These are phyloP conservation scores for Accipiter virgatus DNA, from an alignment of 2,113 vertebrate species.

Conservation along the genomic window DNA sequence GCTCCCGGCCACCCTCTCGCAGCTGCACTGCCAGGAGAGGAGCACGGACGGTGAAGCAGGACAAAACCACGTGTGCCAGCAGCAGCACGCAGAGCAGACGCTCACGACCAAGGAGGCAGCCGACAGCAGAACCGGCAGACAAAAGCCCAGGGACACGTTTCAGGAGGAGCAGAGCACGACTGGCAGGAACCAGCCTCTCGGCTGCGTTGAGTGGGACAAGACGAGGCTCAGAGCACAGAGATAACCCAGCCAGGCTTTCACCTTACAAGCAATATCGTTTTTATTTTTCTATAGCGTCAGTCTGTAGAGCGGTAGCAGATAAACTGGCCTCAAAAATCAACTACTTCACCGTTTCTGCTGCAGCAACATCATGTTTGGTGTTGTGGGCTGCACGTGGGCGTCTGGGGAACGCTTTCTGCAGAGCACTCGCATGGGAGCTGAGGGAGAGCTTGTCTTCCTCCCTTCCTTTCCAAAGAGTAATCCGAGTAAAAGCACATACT, in stretches of 20 bases:
- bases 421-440: neutral
- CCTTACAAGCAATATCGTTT: neutral
- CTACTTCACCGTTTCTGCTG: neutral
- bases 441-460: neutral
- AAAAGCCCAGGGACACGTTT: neutral
- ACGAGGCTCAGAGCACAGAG: neutral
- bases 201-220: neutral
- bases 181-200: neutral
- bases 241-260: neutral
- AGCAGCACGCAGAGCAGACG: neutral
- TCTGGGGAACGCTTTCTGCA: neutral
- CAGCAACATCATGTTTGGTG: neutral
- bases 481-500: accelerated
- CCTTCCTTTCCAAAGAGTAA: neutral
- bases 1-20: too few species aligned
- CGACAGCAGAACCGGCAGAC: neutral
- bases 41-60: accelerated
- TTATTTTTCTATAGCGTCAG: neutral
- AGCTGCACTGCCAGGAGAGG: neutral
- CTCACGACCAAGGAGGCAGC: neutral
- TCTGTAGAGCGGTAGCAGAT: neutral
- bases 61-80: neutral
- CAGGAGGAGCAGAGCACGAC: neutral
- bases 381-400: neutral
- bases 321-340: neutral